A percentile compares a stretch with the other conserved stretches of the same genome.
These are phyloP conservation scores for Mesoligia furuncula DNA, from an alignment of 2,888 invertebrate genomes.

Conservation along the genomic window DNA sequence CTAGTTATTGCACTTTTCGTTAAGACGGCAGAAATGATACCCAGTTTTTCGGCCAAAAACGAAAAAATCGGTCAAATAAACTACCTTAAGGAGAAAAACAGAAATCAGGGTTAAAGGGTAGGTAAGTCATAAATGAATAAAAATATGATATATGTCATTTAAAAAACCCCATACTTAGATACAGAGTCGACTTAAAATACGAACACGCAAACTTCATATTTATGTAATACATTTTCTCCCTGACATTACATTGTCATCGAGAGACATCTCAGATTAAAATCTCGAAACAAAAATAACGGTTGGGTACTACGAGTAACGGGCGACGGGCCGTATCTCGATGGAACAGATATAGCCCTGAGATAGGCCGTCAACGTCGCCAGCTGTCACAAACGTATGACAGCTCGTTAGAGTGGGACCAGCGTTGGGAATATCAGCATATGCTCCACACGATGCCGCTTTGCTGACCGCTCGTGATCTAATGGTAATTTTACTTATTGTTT, in stretches of 20 bases:
- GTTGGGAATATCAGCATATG: constrained; percentile 69
- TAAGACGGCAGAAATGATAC: no score
- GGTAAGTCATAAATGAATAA: background rate
- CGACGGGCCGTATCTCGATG: constrained; percentile 62
- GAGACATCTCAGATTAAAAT: constrained; percentile 73
- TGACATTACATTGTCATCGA: constrained; percentile 54
- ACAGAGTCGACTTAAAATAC: constrained; percentile 14
- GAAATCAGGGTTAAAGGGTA: no score
- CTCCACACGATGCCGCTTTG: constrained; percentile 39
- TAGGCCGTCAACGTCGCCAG: constrained; percentile 68
- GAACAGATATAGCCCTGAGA: constrained; percentile 73
- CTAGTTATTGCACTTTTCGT: no score
- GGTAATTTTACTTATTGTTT: constrained; percentile 36
- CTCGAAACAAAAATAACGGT: constrained; percentile 73
- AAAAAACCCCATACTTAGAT: background rate
- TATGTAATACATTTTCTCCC: constrained; percentile 43
- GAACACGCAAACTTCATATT: constrained; percentile 24
- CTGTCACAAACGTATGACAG: constrained; percentile 74
- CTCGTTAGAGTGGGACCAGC: constrained; percentile 73
- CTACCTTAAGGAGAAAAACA: background rate
- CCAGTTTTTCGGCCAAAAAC: background rate
- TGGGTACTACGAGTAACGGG: constrained; percentile 49
- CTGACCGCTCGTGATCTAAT: constrained; percentile 34
- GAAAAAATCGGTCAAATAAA: background rate
- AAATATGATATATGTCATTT: background rate